Conservation (phyloP, 2,888 invertebrate genomes). For the Andricus quercusramuli region DNA sequence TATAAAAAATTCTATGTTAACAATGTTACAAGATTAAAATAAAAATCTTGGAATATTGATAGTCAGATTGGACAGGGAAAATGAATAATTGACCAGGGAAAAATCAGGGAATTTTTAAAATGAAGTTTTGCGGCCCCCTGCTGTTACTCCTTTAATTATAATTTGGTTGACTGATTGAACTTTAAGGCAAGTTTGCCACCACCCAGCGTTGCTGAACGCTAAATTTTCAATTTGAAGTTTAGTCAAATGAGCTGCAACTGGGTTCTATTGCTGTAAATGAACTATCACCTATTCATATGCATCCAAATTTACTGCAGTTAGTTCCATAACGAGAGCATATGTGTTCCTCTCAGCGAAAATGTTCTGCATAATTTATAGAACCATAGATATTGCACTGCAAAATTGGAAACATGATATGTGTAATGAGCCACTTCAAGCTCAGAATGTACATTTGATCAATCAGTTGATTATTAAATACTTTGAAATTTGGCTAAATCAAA, state of each 20-base stretch:
- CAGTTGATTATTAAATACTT: neutral
- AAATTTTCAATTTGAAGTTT: conserved; percentile 27
- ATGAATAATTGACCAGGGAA: too few relatives aligned
- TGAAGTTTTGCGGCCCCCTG: too few relatives aligned
- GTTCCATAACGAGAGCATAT: conserved; percentile 5
- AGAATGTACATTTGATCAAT: neutral
- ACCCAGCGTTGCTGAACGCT: conserved; percentile 9
- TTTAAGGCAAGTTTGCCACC: conserved; percentile 13
- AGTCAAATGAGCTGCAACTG: conserved; percentile 1
- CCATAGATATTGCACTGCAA: neutral
- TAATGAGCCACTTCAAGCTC: neutral
- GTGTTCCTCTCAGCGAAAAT: conserved; percentile 21
- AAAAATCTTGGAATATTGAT: too few relatives aligned
- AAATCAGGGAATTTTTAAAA: too few relatives aligned
- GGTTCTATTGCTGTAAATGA: conserved; percentile 24
- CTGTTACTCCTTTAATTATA: conserved; percentile 10
- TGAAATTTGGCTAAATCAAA: too few relatives aligned
- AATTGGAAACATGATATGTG: conserved; percentile 16
- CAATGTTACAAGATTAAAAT: too few relatives aligned
- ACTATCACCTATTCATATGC: conserved; percentile 22
- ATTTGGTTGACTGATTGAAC: conserved; percentile 8
- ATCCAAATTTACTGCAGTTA: conserved; percentile 16
- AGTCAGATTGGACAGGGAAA: too few relatives aligned
- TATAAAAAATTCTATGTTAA: too few relatives aligned
- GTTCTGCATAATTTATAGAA: neutral